These are phyloP conservation scores for Acridotheres tristis DNA, from an alignment of 2,797 vertebrate species.

Conservation along the genomic window DNA sequence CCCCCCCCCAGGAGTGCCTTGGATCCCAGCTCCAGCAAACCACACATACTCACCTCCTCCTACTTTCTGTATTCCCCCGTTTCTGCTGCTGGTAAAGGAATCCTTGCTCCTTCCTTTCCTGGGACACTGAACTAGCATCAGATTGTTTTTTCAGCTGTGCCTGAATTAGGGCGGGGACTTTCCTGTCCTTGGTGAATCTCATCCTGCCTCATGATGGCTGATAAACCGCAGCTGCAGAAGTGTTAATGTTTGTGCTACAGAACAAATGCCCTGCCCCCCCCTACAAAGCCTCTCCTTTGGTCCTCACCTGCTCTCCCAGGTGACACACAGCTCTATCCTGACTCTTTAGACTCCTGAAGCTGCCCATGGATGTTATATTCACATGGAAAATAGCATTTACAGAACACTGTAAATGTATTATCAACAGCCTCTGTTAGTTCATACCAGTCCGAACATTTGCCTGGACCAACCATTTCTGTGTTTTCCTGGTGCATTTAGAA, in stretches of 20 bases:
- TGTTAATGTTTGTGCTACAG: background rate
- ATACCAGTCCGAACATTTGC: background rate
- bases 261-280: background rate
- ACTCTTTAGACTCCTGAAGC: background rate
- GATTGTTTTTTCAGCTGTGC: conserved; percentile 5
- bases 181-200: background rate
- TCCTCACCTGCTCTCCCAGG: background rate
- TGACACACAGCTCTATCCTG: background rate
- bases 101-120: background rate
- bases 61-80: background rate
- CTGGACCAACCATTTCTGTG: background rate
- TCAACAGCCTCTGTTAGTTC: background rate
- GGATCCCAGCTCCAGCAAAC: background rate
- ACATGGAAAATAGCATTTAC: background rate
- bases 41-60: background rate
- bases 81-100: background rate
- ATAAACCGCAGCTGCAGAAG: background rate
- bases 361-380: background rate
- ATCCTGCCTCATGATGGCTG: background rate
- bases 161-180: background rate
- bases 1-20: background rate
- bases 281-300: background rate
- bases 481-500: background rate
- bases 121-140: background rate
- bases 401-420: background rate